Percentiles rank a stretch among this genome's conserved stretches.
These are phyloP conservation scores for Coracopsis vasa DNA, from an alignment of 2,113 vertebrate species.

Conservation along the genomic window DNA sequence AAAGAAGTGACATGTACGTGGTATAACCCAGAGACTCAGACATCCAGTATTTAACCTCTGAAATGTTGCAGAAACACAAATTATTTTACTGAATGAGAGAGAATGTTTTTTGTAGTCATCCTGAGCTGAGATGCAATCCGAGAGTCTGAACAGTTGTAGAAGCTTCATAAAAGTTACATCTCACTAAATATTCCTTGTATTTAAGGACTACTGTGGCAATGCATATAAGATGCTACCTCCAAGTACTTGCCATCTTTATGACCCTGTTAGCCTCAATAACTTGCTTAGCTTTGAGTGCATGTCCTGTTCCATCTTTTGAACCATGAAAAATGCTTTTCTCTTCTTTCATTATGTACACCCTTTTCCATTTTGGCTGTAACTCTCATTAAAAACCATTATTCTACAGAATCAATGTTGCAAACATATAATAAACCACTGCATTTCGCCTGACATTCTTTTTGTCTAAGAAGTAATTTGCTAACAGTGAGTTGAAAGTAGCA, in stretches of 20 bases:
- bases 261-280: not conserved
- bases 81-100: conserved; percentile 21
- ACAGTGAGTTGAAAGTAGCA: not conserved
- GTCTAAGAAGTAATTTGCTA: not conserved
- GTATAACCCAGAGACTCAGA: conserved; percentile 47
- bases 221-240: not conserved
- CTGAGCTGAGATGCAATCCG: not conserved
- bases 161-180: not conserved
- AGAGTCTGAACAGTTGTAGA: not conserved
- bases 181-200: not conserved
- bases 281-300: not conserved
- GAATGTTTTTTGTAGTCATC: not conserved
- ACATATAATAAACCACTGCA: not conserved
- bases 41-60: conserved; percentile 55
- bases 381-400: not conserved
- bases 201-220: not conserved
- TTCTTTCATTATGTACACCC: not conserved
- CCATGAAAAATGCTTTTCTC: not conserved
- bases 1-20: conserved; percentile 63
- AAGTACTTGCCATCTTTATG: not conserved
- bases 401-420: not conserved
- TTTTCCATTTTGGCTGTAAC: not conserved
- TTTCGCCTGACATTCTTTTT: not conserved
- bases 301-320: not conserved
- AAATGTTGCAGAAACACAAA: conserved; percentile 25